Evolutionary conservation across 2,113 vertebrate species (phyloP).

Genomic region (Cyprinodon variegatus): DNA sequence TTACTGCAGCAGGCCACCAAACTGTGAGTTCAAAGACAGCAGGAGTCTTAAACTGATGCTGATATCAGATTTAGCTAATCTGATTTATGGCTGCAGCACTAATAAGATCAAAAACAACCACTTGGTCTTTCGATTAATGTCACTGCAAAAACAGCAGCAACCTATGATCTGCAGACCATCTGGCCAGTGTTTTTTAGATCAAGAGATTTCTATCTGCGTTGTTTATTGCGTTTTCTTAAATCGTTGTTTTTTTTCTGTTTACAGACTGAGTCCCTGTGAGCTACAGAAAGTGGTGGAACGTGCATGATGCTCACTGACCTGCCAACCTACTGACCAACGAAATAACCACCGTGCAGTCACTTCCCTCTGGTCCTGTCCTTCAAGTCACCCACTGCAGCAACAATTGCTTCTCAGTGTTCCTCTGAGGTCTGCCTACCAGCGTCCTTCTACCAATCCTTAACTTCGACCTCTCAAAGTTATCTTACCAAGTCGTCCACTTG

Average conservation of each 20-base stretch:
- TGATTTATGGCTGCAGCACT: conserved; percentile 46
- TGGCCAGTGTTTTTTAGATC: background rate
- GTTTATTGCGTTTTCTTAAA: conserved; percentile 1
- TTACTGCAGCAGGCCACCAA: conserved; percentile 40
- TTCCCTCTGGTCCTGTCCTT: conserved; percentile 81
- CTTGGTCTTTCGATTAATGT: conserved; percentile 24
- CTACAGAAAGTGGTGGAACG: conserved; percentile 82
- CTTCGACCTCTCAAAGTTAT: conserved; percentile 44
- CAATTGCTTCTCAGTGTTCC: conserved; percentile 77
- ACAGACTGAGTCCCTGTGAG: conserved; percentile 90
- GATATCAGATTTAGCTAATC: conserved; percentile 19
- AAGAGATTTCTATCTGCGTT: background rate
- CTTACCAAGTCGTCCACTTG: conserved; percentile 61
- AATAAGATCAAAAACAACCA: conserved; percentile 33
- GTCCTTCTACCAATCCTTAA: conserved; percentile 60
- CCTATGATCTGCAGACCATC: conserved; percentile 15
- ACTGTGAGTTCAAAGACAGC: conserved; percentile 42
- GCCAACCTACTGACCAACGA: conserved; percentile 79
- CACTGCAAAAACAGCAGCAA: background rate
- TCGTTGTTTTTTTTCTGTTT: conserved; percentile 50
- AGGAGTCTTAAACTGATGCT: background rate
- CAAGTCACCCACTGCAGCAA: conserved; percentile 77
- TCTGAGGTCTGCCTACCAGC: conserved; percentile 75
- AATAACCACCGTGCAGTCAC: conserved; percentile 81
- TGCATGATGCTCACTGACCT: conserved; percentile 78